A percentile compares a stretch with the other conserved stretches of the same genome.
phyloP scores from a whole-genome alignment of 2,113 vertebrate species.

The Panthera leo region DNA sequence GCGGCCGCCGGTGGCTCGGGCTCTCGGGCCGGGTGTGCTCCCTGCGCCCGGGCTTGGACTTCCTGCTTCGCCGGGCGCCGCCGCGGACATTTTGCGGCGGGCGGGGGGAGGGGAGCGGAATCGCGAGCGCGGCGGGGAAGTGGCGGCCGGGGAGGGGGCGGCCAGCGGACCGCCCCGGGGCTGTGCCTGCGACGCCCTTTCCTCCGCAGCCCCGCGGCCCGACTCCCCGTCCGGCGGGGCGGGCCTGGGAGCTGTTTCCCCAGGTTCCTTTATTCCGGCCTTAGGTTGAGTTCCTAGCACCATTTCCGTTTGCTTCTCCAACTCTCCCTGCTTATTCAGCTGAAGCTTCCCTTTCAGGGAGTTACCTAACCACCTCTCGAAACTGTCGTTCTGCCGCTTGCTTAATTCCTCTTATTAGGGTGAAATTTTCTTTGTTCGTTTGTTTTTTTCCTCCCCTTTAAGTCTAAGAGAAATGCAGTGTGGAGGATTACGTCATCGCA shows the following conservation, averaged over 20 bases:
- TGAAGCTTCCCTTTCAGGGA: slow-evolving; percentile 37
- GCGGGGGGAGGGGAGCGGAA: slow-evolving; percentile 71
- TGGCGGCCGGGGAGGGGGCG: background rate
- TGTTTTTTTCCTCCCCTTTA: slow-evolving; percentile 25
- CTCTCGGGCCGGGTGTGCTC: background rate
- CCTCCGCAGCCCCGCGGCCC: background rate
- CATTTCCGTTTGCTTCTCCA: background rate
- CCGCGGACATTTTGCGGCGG: slow-evolving; percentile 69
- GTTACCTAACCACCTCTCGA: slow-evolving; percentile 35
- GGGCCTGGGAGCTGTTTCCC: background rate
- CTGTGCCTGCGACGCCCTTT: background rate
- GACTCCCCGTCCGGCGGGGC: background rate
- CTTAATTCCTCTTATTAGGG: slow-evolving; percentile 30
- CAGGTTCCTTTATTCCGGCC: background rate
- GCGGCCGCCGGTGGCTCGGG: background rate
- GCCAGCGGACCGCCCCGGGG: no score
- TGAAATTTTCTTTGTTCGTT: slow-evolving; percentile 71
- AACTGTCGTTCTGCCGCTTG: background rate
- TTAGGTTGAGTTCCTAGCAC: background rate
- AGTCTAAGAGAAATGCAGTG: slow-evolving; percentile 64
- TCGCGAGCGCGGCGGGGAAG: slow-evolving; percentile 45
- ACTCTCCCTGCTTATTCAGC: background rate
- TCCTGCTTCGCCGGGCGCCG: slow-evolving; percentile 71
- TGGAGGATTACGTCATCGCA: slow-evolving; percentile 77
- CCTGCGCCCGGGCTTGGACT: background rate